Conservation (phyloP, 1,140 invertebrate genomes). For the Ganaspis sp. region DNA sequence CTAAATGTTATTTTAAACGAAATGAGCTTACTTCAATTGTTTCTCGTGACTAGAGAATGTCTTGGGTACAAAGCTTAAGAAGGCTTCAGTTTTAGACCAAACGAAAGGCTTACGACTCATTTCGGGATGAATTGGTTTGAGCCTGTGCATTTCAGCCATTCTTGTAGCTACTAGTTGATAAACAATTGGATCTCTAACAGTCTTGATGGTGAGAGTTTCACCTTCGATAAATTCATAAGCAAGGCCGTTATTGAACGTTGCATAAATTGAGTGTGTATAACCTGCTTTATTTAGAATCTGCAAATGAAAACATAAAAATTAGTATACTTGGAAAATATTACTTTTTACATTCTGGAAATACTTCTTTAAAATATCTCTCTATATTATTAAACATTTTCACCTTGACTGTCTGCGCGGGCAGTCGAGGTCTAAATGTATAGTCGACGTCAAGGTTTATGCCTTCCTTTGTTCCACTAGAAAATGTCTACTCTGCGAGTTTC, state of each 20-base stretch:
- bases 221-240: conserved; percentile 95
- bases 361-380: no score
- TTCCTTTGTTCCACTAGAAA: no score
- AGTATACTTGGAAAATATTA: no score
- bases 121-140: conserved; percentile 68
- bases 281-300: conserved; percentile 86
- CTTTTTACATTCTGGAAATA: no score
- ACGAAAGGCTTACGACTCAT: conserved; percentile 79
- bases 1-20: no score
- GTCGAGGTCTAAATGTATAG: no score
- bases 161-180: conserved; percentile 85
- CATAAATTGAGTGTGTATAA: conserved; percentile 91
- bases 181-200: conserved; percentile 83
- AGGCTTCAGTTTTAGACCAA: conserved; percentile 86
- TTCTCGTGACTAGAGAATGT: conserved; percentile 79
- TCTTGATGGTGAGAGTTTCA: conserved; percentile 83
- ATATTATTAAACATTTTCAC: no score
- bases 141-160: conserved; percentile 89
- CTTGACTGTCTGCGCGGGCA: no score
- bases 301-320: conserved; percentile 56
- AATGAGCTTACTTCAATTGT: conserved; percentile 78
- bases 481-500: no score
- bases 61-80: conserved; percentile 84
- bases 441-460: no score
- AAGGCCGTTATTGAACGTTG: conserved; percentile 95